These are phyloP conservation scores for Aethes cnicana DNA, from an alignment of 2,888 invertebrate genomes.

Conservation along the genomic window DNA sequence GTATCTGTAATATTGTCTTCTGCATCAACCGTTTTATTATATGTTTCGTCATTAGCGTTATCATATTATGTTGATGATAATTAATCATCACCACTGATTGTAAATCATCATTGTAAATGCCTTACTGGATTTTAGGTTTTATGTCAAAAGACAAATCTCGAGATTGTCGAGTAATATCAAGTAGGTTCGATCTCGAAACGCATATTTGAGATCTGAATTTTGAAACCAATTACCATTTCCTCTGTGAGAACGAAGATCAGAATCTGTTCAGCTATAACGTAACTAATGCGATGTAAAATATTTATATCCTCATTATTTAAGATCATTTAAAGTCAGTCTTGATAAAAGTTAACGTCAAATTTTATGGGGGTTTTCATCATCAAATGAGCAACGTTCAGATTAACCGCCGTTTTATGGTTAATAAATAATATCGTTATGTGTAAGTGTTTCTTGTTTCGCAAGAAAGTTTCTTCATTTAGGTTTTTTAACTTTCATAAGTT, in stretches of 20 bases:
- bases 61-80: no score
- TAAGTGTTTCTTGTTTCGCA: conserved; percentile 9
- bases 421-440: conserved; percentile 24
- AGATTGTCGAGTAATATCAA: no score
- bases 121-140: no score
- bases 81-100: no score
- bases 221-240: no score
- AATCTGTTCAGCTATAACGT: conserved; percentile 5
- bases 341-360: conserved; percentile 18
- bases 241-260: background rate
- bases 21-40: no score
- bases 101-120: no score
- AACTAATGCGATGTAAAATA: conserved; percentile 7
- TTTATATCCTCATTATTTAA: conserved; percentile 27
- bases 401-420: conserved; percentile 22
- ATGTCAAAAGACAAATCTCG: no score
- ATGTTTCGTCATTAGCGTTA: no score
- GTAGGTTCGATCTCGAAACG: no score
- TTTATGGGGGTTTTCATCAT: conserved; percentile 23
- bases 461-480: background rate
- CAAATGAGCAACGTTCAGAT: conserved; percentile 5
- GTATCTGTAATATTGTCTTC: background rate
- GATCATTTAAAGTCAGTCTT: conserved; percentile 20
- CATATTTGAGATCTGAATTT: no score
- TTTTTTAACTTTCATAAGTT: no score